Base-by-base conservation (phyloP, 2,888 invertebrate genomes). In the Drosophila ustulata region DNA sequence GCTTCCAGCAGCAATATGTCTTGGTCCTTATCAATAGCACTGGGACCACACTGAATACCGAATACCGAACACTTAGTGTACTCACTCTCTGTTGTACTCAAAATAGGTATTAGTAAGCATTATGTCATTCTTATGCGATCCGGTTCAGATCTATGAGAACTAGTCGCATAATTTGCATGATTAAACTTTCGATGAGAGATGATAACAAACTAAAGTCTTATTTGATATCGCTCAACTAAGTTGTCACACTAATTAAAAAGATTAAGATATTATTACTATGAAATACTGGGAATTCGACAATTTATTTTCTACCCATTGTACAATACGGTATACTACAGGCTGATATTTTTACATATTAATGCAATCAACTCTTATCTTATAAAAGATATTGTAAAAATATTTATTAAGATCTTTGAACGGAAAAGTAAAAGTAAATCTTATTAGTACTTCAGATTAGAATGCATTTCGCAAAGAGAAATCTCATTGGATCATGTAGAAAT, bases 11-110 rank as follows among this genome's bases (percentile, higher is more conserved):
- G 65, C 70, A 70, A 56, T 64, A 39, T 53, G 41, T 76, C 51
- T 41, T 61, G 69, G 62, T 71, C 52, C 78, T 76, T 76, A 76
- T 79, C 76, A 76, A 55, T 39, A 63, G 18, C 50, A 52, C 39
- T 76, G 62, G 62, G 65, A 79, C 64, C 61, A 65, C 32, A 51
- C 50, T 23, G 43, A 58, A 58, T 59, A 23, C 34, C 18, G 13
- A 23, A 51, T 13, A 30, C 28, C 11, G 18, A 18, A 18, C 18
- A 18, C 18, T 18, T 18, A 18, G 6, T 6, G 34, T 30, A 34
- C 5, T 43, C n/a, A 55, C 41, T 23, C 11, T 28, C 26, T 37
- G 4, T 37, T 9, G 9, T 9, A n/a, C 18, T 18, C 18, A 2
- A 18, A 18, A 18, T 18, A 18, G 18, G 18, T 18, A 13, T 37